Evolutionary conservation across 2,797 vertebrate species (phyloP), one percentile per base, ranked within the genome.

Genomic region (Perodicticus potto): DNA sequence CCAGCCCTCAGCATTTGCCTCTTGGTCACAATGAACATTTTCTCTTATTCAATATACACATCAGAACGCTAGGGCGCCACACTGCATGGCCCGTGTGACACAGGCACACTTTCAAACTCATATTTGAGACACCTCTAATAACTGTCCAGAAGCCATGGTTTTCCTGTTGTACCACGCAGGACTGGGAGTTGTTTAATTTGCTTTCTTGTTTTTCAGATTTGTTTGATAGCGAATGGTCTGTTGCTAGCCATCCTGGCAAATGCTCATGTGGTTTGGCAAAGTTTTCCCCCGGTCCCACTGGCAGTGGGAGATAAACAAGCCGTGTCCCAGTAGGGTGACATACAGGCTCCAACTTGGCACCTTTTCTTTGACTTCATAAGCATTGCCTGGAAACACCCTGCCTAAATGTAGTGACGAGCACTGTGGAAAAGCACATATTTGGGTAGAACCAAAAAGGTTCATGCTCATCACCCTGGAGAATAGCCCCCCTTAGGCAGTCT

Each of bases 261-360:
- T 20, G 40, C 69, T 80, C n/a, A 1, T 0, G 43, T 61, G 84
- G 14, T 59, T 40, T 95, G 91, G 49, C 55, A 22, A n/a, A 69
- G n/a, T 7, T 69, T 6, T 9, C 1, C 20, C 3, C 34, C 3
- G 9, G 59, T 6, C 84, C n/a, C 45, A 9, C 6, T 4, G 22
- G 87, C 80, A 37, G 34, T 5, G 67, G 82, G 81, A 89, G 78
- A 82, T 69, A 43, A 81, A 74, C 59, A 45, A 40, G 25, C 3
- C 2, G 0, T 4, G 20, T 93, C 73, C 63, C 73, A 0, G 27
- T n/a, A 27, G 45, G 69, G 16, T 0, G 0, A 11, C 1, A 3
- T 22, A 1, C 9, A 8, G 37, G 77, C 12, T 37, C 57, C 29
- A 40, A 2, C 4, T 22, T 19, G 72, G 63, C 27, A 0, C 9